Conservation (phyloP, 2,113 vertebrate genomes). For the Ciconia maguari region DNA sequence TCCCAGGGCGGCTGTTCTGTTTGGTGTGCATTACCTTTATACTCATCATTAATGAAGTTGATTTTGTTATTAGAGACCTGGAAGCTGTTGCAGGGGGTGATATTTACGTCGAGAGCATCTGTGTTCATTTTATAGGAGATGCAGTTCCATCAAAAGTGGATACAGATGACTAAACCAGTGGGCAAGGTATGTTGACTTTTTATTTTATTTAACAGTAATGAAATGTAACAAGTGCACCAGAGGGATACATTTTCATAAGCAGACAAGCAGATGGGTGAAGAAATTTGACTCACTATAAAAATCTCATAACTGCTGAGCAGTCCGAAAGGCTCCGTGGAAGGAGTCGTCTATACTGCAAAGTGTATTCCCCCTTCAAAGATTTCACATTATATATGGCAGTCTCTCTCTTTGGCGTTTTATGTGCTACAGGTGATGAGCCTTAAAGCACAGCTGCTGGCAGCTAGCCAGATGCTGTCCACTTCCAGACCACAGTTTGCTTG, state of each 20-base stretch:
- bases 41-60: neutral
- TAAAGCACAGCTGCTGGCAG: neutral
- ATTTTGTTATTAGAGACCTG: neutral
- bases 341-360: rapidly evolving
- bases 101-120: neutral
- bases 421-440: neutral
- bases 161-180: slow-evolving; percentile 10
- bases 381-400: rapidly evolving
- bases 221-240: slow-evolving; percentile 44
- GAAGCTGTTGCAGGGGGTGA: neutral
- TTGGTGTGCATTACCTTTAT: neutral
- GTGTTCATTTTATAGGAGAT: neutral
- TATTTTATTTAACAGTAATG: slow-evolving; percentile 34
- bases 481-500: neutral
- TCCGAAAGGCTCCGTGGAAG: neutral
- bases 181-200: slow-evolving; percentile 22
- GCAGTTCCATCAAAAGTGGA: neutral
- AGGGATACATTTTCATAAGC: slow-evolving; percentile 47
- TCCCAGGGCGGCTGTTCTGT: neutral
- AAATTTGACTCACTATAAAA: slow-evolving; percentile 53
- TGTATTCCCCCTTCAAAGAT: neutral
- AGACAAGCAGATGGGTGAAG: slow-evolving; percentile 63
- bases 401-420: neutral
- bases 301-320: neutral
- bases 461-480: neutral